phyloP scores from a whole-genome alignment of 1,140 invertebrate genomes.

The Phymastichus coffea region DNA sequence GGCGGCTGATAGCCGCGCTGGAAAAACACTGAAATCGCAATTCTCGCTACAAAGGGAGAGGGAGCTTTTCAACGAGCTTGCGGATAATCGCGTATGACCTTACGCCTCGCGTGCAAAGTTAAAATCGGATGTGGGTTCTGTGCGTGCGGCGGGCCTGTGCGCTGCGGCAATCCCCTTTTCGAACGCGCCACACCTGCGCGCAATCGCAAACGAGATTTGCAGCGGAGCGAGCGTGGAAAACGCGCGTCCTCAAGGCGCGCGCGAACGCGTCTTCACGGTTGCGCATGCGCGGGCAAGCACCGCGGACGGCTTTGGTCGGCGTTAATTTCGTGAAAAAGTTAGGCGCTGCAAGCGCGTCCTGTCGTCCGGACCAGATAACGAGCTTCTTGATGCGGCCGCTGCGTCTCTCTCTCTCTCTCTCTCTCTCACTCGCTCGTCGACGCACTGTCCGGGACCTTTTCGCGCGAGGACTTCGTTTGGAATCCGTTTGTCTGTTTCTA shows the following conservation, averaged over 20 bases:
- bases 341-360: neutral
- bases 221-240: neutral
- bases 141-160: constrained; percentile 29
- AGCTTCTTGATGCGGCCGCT: no score
- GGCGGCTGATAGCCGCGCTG: neutral
- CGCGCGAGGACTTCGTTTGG: no score
- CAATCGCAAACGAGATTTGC: constrained; percentile 38
- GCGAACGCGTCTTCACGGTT: no score
- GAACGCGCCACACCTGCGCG: constrained; percentile 46
- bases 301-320: no score
- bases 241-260: neutral
- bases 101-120: constrained; percentile 52
- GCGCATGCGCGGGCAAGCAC: no score
- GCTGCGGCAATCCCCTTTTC: constrained; percentile 50
- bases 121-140: constrained; percentile 47
- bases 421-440: no score
- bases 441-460: no score
- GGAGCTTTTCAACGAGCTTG: constrained; percentile 20
- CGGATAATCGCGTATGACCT: constrained; percentile 54
- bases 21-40: constrained; percentile 10
- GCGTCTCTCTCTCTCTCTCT: no score
- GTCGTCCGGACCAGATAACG: no score
- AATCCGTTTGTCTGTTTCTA: neutral
- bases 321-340: constrained; percentile 3
- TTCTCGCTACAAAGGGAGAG: neutral